phyloP scores from a whole-genome alignment of 2,888 invertebrate genomes.

The Ophioninae sp. region DNA sequence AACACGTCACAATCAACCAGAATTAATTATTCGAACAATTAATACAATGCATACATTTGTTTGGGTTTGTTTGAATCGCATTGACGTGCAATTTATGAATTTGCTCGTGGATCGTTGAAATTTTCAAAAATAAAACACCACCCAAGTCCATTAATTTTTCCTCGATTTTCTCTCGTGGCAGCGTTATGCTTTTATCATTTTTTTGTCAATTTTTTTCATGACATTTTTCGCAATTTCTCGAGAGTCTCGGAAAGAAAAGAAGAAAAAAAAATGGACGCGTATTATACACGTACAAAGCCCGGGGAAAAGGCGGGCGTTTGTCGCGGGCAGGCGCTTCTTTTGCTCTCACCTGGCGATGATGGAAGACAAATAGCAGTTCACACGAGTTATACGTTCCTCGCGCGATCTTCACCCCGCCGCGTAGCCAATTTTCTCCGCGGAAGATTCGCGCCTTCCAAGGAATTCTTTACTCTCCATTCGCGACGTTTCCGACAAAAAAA shows the following conservation, averaged over 20 bases:
- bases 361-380: conserved; percentile 60
- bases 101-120: neutral
- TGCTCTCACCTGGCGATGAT: conserved; percentile 52
- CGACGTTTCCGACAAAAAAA: neutral
- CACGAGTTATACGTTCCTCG: conserved; percentile 39
- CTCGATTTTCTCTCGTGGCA: neutral
- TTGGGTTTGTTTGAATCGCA: too few relatives aligned
- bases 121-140: neutral
- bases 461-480: neutral
- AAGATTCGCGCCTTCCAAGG: neutral
- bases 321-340: conserved; percentile 41
- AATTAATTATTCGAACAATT: too few relatives aligned
- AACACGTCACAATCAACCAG: too few relatives aligned
- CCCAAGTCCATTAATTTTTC: neutral
- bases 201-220: neutral
- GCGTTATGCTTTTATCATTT: neutral
- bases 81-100: neutral
- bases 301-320: conserved; percentile 21
- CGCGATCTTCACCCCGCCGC: conserved; percentile 15
- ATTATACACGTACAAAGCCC: conserved; percentile 6
- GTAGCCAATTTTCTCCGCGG: conserved; percentile 20
- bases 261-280: too few relatives aligned
- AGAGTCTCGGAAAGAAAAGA: neutral
- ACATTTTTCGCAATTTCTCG: neutral
- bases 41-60: too few relatives aligned